phyloP scores from a whole-genome alignment of 2,797 vertebrate genomes.

The Lithobates sylvaticus region DNA sequence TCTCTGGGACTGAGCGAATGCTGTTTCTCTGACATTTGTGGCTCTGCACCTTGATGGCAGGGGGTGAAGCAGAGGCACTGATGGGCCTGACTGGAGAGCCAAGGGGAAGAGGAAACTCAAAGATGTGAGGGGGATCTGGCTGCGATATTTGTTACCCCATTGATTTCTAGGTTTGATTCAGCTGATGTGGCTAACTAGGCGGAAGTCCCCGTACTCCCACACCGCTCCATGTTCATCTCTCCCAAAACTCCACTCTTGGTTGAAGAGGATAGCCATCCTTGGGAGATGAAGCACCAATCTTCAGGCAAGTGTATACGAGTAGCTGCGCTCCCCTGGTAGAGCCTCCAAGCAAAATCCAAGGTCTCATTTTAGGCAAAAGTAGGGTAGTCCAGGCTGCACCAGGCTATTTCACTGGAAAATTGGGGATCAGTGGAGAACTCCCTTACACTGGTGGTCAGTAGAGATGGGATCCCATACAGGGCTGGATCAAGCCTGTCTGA shows the following conservation, averaged over 20 bases:
- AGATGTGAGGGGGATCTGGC: conserved; percentile 99
- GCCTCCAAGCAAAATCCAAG: conserved; percentile 98
- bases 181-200: conserved; percentile 98
- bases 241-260: conserved; percentile 92
- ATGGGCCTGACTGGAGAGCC: no score
- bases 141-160: conserved; percentile 99
- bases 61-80: no score
- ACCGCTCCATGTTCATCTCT: conserved; percentile 96
- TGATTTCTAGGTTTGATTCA: conserved; percentile 99
- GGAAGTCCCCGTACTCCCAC: conserved; percentile 99
- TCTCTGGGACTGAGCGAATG: no score
- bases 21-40: no score
- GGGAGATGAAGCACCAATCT: conserved; percentile 85
- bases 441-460: no score
- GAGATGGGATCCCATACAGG: no score
- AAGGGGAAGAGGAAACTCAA: no score
- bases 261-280: conserved; percentile 90
- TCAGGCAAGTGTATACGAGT: conserved; percentile 91
- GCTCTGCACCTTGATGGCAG: no score
- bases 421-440: no score
- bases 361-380: conserved; percentile 94
- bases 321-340: conserved; percentile 99
- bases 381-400: conserved; percentile 99
- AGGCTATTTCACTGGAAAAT: no score
- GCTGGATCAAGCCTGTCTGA: no score